Percentiles rank a stretch among this genome's conserved stretches.
Evolutionary conservation across 1,140 invertebrate genomes (phyloP).

Genomic region (Pemphigus obesinymphae): DNA sequence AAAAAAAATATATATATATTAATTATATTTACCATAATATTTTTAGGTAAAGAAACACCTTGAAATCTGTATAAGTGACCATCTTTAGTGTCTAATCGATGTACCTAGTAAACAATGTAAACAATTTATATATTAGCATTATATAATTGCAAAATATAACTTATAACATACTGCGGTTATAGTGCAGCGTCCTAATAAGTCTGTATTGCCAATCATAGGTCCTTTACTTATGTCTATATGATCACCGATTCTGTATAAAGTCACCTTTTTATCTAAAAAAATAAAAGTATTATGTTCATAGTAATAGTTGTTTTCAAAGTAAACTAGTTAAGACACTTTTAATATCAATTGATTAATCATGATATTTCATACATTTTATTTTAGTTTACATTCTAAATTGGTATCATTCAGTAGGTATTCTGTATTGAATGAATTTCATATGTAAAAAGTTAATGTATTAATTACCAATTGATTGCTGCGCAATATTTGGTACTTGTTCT

Average conservation of each 20-base stretch:
- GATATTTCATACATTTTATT: no score
- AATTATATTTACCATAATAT: conserved; percentile 52
- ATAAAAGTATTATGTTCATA: not conserved
- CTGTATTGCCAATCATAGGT: conserved; percentile 76
- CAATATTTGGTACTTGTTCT: conserved; percentile 78
- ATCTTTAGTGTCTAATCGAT: conserved; percentile 60
- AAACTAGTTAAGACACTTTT: no score
- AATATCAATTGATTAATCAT: no score
- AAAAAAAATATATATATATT: not conserved
- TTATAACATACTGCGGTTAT: conserved; percentile 59
- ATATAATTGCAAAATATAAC: not conserved
- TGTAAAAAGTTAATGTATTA: not conserved
- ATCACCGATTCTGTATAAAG: conserved; percentile 73
- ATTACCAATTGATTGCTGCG: conserved; percentile 52
- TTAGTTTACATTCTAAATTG: no score
- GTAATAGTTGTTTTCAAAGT: no score
- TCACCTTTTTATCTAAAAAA: conserved; percentile 54
- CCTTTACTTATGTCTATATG: conserved; percentile 89
- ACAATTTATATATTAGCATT: not conserved
- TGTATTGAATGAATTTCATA: no score
- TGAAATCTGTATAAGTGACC: conserved; percentile 78
- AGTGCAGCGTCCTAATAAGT: conserved; percentile 67
- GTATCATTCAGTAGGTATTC: no score
- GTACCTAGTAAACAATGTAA: conserved; percentile 53
- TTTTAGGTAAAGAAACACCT: conserved; percentile 76